Evolutionary conservation across 2,888 invertebrate genomes (phyloP), one percentile per base, ranked within the genome.

Genomic region (Kryphioiulus occultus): DNA sequence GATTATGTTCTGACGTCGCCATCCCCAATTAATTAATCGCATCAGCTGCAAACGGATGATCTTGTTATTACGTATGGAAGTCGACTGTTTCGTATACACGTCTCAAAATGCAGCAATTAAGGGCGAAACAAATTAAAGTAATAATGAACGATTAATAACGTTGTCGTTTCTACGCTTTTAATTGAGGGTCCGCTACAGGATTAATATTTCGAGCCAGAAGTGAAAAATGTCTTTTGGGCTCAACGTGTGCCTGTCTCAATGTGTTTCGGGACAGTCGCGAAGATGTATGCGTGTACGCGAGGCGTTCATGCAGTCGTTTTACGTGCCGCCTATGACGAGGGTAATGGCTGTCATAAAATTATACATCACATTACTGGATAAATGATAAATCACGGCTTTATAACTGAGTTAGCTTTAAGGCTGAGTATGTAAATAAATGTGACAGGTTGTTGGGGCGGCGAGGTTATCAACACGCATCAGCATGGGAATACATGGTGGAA

Each of bases 351-450:
- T 30, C 78, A 78, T 78, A 30, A 78, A 78, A 78, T 78, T 78
- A 78, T 78, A 30, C 78, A 78, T 78, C 78, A 30, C 78, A 30
- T 78, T 78, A 30, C 78, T 78, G 78, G 78, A 78, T 78, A 78
- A 78, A 78, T 78, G 78, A 78, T 78, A 78, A 78, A 78, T 78
- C 78, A 78, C 78, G 78, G 78, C 78, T 78, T 78, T 78, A 78
- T 26, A 78, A 78, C 78, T 3, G 78, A 78, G 78, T 30, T 78
- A 30, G 30, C 30, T 17, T 26, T 78, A 30, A 26, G 78, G 30
- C 30, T 3, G 78, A 78, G 30, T 78, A 78, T 78, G 78, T 78
- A 78, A 78, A 78, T 78, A 19, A 53, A 78, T 17, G 78, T 78
- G 78, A 78, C 78, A 30, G 78, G 78, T 78, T 78, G 78, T 30